Percentiles rank a stretch among this genome's conserved stretches.
Evolutionary conservation across 2,797 vertebrate genomes (phyloP).

Genomic region (Amblyopsis hoosieri): DNA sequence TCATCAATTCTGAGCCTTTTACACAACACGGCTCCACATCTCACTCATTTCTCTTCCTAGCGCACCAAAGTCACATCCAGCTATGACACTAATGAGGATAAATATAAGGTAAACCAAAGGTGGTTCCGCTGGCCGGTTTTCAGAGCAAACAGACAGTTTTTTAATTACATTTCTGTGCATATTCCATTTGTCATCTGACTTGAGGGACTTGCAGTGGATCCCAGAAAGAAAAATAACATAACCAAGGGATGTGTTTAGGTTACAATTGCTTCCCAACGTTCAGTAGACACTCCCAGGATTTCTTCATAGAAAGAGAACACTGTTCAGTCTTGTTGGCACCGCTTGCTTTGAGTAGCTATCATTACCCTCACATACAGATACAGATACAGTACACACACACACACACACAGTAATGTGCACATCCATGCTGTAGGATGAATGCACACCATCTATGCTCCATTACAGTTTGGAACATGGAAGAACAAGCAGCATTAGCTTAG

Average conservation of each 20-base stretch:
- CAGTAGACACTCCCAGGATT: conserved; percentile 20
- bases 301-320: conserved; percentile 14
- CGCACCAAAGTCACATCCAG: background rate
- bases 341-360: conserved; percentile 19
- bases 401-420: background rate
- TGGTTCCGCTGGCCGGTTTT: too few species aligned
- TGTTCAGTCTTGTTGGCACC: conserved; percentile 10
- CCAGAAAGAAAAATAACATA: conserved; percentile 25
- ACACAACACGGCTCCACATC: conserved; percentile 9
- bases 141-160: too few species aligned
- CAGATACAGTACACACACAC: background rate
- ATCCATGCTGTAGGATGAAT: too few species aligned
- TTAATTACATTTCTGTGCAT: too few species aligned
- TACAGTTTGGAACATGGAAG: conserved; percentile 32
- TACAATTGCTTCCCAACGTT: conserved; percentile 9
- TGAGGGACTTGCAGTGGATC: background rate
- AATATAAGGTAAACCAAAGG: background rate
- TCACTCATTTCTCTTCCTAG: conserved; percentile 21
- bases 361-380: background rate
- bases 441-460: background rate
- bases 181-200: too few species aligned
- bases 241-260: conserved; percentile 23
- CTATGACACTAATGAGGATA: background rate
- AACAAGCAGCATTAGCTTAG: conserved; percentile 13
- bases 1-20: conserved; percentile 30